Conservation (phyloP, 2,888 invertebrate species). For the Halictus ligatus region DNA sequence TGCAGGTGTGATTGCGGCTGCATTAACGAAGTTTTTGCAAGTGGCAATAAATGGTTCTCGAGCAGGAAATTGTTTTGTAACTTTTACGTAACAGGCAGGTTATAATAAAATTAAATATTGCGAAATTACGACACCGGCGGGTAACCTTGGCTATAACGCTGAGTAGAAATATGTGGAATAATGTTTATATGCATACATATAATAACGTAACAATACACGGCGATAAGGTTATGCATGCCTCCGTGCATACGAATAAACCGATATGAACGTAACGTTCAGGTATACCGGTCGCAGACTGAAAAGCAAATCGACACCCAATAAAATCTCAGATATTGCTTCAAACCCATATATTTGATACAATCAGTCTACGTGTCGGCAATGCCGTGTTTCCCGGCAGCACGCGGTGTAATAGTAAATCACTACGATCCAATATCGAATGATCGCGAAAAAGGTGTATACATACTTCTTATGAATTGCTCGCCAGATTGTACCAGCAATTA, state of each 20-base stretch:
- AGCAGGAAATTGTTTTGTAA: conserved; percentile 1
- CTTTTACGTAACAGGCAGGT: conserved; percentile 1
- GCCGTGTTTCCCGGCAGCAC: conserved; percentile 31
- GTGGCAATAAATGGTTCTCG: neutral
- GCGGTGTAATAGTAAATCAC: conserved; percentile 73
- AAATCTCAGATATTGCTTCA: conserved; percentile 9
- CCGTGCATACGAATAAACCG: neutral
- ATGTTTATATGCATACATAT: neutral
- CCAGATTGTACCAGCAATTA: conserved; percentile 5
- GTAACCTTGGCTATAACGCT: conserved; percentile 31
- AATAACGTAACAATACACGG: neutral
- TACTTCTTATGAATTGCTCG: conserved; percentile 5
- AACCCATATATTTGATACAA: conserved; percentile 24
- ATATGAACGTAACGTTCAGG: neutral
- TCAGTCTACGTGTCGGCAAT: conserved; percentile 12
- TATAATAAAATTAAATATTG: conserved; percentile 26
- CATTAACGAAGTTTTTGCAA: neutral
- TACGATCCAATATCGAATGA: conserved; percentile 73
- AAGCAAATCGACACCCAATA: conserved; percentile 27
- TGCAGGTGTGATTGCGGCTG: neutral
- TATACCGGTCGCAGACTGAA: too few relatives aligned
- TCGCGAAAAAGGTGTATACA: neutral
- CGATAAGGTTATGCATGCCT: conserved; percentile 1
- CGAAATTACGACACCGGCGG: conserved; percentile 8
- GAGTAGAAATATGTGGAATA: conserved; percentile 17